Base-by-base conservation (phyloP, 2,888 invertebrate genomes). In the Seira sanloemensis region DNA sequence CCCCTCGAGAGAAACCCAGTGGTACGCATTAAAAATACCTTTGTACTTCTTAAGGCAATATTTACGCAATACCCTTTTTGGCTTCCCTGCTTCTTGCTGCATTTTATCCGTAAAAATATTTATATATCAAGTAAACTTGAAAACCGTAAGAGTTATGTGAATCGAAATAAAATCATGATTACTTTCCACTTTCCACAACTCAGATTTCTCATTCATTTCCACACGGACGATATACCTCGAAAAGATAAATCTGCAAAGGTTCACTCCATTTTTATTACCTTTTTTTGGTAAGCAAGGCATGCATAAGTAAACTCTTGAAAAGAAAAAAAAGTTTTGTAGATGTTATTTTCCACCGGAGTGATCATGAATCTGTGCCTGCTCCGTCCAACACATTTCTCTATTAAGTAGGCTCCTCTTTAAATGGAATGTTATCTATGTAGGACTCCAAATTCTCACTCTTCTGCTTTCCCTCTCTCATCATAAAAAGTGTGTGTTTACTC, bases 291-390 rank as follows among this genome's bases (percentile, higher is more conserved):
- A 37, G 12, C 37, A 37, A 9, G 37, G 1, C 50, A 23, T n/a
- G 27, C 19, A 65, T 27, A 65, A 24, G 1, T 21, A 65, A 65
- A n/a, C n/a, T 68, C 25, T 65, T 25, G 69, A 75, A 37, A 25
- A 46, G 46, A 62, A 82, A 77, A 9, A 37, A 12, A 12, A 37
- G 12, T 9, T 12, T 75, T 84, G 83, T 78, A 83, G 84, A 84
- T 77, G 84, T 84, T 84, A 84, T 84, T 84, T 84, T 84, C 84
- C 84, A 78, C 74, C 78, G 78, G 74, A 84, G 77, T 78, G 78
- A 84, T 74, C 84, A 68, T 74, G 78, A 84, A 84, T 78, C 78
- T 84, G 84, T 65, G 74, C 84, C 68, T 78, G 12, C 37, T 37
- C 37, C 37, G 5, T 9, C 37, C 37, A 9, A 37, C 5, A 37